Evolutionary conservation across 2,888 invertebrate genomes (phyloP).

Genomic region (Iselma pallidipennis): DNA sequence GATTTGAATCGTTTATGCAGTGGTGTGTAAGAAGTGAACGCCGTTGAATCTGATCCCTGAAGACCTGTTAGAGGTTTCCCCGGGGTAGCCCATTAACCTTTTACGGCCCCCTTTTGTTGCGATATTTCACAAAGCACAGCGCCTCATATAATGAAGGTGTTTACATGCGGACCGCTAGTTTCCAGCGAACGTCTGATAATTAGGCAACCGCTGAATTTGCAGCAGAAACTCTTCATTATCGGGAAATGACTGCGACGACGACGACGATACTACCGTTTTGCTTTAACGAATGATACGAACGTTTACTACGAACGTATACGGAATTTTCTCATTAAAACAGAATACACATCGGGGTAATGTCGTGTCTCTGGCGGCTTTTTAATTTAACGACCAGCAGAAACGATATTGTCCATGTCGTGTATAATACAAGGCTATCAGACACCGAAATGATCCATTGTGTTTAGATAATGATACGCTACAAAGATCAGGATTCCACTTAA

Average conservation of each 20-base stretch:
- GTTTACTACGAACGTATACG: not conserved
- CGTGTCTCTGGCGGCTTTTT: not conserved
- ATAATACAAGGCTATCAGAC: not conserved
- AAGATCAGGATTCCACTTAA: not conserved
- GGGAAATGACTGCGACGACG: conserved; percentile 17
- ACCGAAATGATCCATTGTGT: not conserved
- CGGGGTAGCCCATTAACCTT: conserved; percentile 49
- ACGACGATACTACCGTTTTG: not conserved
- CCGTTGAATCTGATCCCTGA: conserved; percentile 37
- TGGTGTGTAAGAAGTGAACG: conserved; percentile 38
- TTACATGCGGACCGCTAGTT: conserved; percentile 51
- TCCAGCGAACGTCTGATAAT: conserved; percentile 46
- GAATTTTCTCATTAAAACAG: conserved; percentile 3
- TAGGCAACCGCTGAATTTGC: conserved; percentile 44
- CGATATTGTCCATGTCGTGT: not conserved
- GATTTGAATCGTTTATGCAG: conserved; percentile 38
- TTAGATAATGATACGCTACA: not conserved
- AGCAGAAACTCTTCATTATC: conserved; percentile 38
- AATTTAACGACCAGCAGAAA: not conserved
- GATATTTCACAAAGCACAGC: conserved; percentile 46
- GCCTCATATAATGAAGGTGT: conserved; percentile 51
- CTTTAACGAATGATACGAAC: not conserved
- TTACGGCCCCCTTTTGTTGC: conserved; percentile 42
- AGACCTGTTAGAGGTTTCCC: conserved; percentile 46
- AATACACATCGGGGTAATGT: not conserved